Base-by-base conservation (phyloP, 2,113 vertebrate genomes). In the Progne subis region DNA sequence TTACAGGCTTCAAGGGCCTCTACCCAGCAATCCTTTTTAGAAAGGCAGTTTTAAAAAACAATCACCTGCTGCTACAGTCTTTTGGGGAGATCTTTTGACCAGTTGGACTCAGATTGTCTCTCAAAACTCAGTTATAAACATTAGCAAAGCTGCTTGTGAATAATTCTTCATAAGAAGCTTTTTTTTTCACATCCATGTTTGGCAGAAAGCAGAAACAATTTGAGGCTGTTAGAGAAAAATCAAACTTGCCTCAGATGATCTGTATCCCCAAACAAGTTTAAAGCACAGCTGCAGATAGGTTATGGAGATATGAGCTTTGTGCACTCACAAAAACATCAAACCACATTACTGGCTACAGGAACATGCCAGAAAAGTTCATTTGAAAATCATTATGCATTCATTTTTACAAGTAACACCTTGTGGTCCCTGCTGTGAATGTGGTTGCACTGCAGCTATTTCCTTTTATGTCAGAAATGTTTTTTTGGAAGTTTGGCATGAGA, bases 371-470 rank as follows among this genome's bases (percentile, higher is more conserved):
- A 87, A 83, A 88, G 67, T 78, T 95, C 70, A 85, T 88, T 92
- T 75, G 64, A 95, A 94, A 96, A 95, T 83, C 82, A 90, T 84
- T 83, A 93, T 12, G n/a, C 50, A 71, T 94, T 96, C 69, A 78
- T 88, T 94, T 90, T 80, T 88, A 65, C 13, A 11, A 92, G 88
- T 43, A 96, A 95, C 94, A 94, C 92, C 94, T 96, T 57, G 76
- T 81, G 88, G 64, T 78, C 52, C 85, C 82, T 20, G 14, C 52
- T 95, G 87, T 2, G 71, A 95, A 61, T 2, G 17, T 21, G 46
- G 68, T 43, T 85, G 64, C 50, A 67, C 60, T 81, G 69, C 49
- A 94, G 79, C 64, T 76, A 26, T 68, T 93, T 92, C 80, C 64
- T 90, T 96, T 92, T 59, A 88, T 49, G 64, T 92, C 80, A 86